These are phyloP conservation scores for Drosophila recens DNA, from an alignment of 2,888 invertebrate genomes.

Conservation along the genomic window DNA sequence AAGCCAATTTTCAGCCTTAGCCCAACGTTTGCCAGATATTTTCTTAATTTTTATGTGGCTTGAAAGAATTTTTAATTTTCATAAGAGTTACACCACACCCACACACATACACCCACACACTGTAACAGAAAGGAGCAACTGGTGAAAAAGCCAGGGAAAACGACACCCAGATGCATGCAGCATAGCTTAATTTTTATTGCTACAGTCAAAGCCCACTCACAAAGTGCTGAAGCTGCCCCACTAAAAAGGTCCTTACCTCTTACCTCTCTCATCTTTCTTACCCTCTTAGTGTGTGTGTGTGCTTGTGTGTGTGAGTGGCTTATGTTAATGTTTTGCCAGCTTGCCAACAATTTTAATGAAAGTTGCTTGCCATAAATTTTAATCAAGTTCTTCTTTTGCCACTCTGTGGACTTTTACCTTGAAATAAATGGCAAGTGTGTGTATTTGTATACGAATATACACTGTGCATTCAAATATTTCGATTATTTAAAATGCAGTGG, in stretches of 20 bases:
- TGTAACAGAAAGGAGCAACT: constrained; percentile 4
- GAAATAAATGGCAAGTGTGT: constrained; percentile 7
- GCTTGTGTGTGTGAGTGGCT: constrained; percentile 42
- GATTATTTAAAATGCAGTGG: constrained; percentile 61
- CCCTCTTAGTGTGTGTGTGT: neutral
- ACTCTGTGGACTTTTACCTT: constrained; percentile 22
- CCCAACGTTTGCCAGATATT: constrained; percentile 18
- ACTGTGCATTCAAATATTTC: constrained; percentile 14
- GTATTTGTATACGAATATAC: neutral
- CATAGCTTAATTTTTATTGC: constrained; percentile 76
- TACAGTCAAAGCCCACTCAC: constrained; percentile 39
- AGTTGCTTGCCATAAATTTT: constrained; percentile 63
- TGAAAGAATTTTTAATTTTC: constrained; percentile 78
- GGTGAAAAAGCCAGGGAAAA: constrained; percentile 27
- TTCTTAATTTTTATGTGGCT: constrained; percentile 54
- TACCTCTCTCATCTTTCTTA: neutral
- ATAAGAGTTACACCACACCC: constrained; percentile 64
- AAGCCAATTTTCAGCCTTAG: constrained; percentile 39
- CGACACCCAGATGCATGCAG: constrained; percentile 54
- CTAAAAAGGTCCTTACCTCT: constrained; percentile 26
- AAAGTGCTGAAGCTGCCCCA: constrained; percentile 35
- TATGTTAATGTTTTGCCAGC: constrained; percentile 66
- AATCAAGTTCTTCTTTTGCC: constrained; percentile 56
- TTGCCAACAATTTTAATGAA: constrained; percentile 66
- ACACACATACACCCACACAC: constrained; percentile 7